phyloP scores from a whole-genome alignment of 2,888 invertebrate genomes.

The Heteromurus nitidus region DNA sequence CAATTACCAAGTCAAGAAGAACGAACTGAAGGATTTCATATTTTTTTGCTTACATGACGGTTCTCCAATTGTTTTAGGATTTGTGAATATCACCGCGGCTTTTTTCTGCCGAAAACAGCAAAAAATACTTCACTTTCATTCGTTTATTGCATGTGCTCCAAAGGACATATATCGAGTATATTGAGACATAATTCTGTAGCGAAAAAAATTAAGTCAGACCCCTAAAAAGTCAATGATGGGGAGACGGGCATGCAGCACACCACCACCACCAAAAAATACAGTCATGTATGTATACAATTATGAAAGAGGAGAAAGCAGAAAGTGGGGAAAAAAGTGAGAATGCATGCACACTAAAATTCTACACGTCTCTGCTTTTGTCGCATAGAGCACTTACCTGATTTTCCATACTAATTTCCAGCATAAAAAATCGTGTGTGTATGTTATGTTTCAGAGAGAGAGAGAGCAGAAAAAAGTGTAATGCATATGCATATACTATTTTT shows the following conservation, averaged over 20 bases:
- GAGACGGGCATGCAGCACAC: constrained; percentile 20
- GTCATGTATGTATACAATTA: background rate
- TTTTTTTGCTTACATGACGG: too few relatives aligned
- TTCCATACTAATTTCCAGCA: constrained; percentile 8
- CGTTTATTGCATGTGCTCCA: constrained; percentile 53
- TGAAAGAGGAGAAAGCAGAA: background rate
- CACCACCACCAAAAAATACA: background rate
- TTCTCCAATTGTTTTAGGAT: background rate
- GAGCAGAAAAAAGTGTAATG: background rate
- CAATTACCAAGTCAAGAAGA: background rate
- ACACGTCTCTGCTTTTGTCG: background rate
- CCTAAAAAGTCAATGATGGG: background rate
- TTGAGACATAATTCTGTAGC: constrained; percentile 43
- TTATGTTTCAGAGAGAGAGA: background rate
- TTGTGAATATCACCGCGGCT: background rate
- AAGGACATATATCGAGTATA: too few relatives aligned
- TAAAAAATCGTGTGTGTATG: background rate
- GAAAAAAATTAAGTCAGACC: background rate
- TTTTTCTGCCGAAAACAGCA: constrained; percentile 27
- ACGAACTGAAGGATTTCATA: too few relatives aligned
- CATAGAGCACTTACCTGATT: constrained; percentile 11
- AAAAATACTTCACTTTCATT: constrained; percentile 37
- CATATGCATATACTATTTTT: constrained; percentile 17
- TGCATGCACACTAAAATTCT: background rate
- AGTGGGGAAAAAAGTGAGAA: background rate